Percentiles rank a stretch among this genome's conserved stretches.
These are phyloP conservation scores for Campylorhamphus procurvoides DNA, from an alignment of 2,113 vertebrate species.

Conservation along the genomic window DNA sequence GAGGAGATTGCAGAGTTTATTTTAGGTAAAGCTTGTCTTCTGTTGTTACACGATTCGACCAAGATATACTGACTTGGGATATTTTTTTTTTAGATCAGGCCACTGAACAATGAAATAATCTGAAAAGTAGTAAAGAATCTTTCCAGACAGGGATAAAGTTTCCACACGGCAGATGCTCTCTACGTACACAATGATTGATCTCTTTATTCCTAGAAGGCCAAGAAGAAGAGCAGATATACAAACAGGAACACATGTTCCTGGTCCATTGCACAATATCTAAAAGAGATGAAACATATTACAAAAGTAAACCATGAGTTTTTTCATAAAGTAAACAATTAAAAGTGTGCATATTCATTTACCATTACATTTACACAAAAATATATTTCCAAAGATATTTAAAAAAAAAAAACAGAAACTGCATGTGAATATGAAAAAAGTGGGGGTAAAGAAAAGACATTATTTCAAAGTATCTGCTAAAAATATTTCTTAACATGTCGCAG, in stretches of 20 bases:
- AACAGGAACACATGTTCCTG: slow-evolving; percentile 92
- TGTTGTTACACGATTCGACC: slow-evolving; percentile 86
- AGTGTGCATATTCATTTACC: not conserved
- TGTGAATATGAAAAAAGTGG: not conserved
- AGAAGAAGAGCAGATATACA: slow-evolving; percentile 87
- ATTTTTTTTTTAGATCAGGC: slow-evolving; percentile 85
- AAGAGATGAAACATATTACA: slow-evolving; percentile 48
- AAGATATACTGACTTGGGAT: slow-evolving; percentile 89
- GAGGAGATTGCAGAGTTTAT: not conserved
- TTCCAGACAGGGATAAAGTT: slow-evolving; percentile 89
- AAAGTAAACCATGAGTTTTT: not conserved
- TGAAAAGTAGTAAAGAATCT: slow-evolving; percentile 86
- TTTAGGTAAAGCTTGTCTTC: not conserved
- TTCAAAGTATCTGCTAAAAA: not conserved
- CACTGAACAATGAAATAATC: slow-evolving; percentile 96
- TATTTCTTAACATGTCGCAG: not conserved
- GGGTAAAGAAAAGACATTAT: not conserved
- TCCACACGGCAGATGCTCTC: slow-evolving; percentile 95
- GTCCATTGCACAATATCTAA: slow-evolving; percentile 95
- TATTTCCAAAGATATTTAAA: not conserved
- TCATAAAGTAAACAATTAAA: not conserved
- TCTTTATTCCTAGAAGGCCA: slow-evolving; percentile 87
- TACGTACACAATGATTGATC: slow-evolving; percentile 87
- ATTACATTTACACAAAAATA: not conserved
- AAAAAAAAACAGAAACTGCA: not conserved